Base-by-base conservation (phyloP, 2,797 vertebrate genomes). In the Pseudotriccus pelzelni region DNA sequence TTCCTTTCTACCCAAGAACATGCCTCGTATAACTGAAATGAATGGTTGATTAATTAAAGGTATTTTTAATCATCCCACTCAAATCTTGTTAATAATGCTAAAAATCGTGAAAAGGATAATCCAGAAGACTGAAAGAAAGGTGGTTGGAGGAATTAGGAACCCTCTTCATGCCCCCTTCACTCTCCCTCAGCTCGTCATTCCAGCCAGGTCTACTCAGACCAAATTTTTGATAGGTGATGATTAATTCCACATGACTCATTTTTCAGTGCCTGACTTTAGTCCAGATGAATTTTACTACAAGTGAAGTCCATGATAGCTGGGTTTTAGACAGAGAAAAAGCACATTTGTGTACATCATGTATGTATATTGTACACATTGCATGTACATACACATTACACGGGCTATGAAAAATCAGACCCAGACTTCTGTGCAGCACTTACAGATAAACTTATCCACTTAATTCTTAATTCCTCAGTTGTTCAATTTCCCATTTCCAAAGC, bases 291-390 rank as follows among this genome's bases (percentile, higher is more conserved):
- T 32, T 46, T 32, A n/a, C 53, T 36, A 0, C 43, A 15, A 0
- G 9, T 28, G 8, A 74, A 63, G 30, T 6, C 72, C 32, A 4
- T 0, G 2, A 8, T 0, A 32, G 44, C 60, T 56, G 53, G 39
- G 49, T 3, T 68, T 49, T 14, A 44, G 68, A 2, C 11, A 16
- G 20, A 19, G 4, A 6, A 80, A 63, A 36, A 12, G 10, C 28
- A 30, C 37, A 1, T 60, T 60, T 28, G 0, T 34, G 43, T 9
- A 2, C 7, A 10, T 1, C 1, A 27, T 6, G 8, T 30, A 14
- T 4, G 34, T 2, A 8, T 27, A 17, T 13, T 16, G 10, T 43
- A 8, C 3, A 0, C 14, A 12, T 7, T 52, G 50, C 22, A 18
- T 5, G 13, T 15, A 21, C 30, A 5, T 1, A 14, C 5, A 10